Conservation (phyloP, 2,797 vertebrate genomes). For the Sardinella longiceps region DNA sequence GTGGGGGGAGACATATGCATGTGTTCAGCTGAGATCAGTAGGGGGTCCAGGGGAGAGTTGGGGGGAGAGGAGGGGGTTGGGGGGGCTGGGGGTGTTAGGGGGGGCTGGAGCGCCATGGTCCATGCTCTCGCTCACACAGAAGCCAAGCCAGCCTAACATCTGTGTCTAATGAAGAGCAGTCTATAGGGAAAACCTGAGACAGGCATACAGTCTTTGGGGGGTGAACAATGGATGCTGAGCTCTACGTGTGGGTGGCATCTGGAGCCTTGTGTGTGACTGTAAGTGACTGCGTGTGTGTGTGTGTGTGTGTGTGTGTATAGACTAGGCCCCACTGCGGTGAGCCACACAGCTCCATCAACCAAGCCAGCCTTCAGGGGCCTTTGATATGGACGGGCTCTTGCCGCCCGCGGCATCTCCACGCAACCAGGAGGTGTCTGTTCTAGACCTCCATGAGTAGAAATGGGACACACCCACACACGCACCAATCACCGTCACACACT, state of each 20-base stretch:
- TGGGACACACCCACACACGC: not conserved
- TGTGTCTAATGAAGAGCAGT: not conserved
- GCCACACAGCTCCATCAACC: slow-evolving; percentile 2
- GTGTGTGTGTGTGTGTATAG: not conserved
- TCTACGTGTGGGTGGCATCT: slow-evolving; percentile 56
- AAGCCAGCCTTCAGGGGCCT: not conserved
- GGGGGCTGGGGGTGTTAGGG: not conserved
- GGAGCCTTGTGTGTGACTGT: slow-evolving; percentile 26
- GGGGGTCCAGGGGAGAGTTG: not conserved
- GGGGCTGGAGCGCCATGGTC: slow-evolving; percentile 21
- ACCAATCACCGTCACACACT: not conserved
- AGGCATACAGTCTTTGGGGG: slow-evolving; percentile 24
- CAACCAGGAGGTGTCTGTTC: not conserved
- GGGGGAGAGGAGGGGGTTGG: slow-evolving; percentile 35
- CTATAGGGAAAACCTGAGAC: slow-evolving; percentile 5
- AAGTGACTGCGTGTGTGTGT: not conserved
- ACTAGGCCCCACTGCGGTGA: not conserved
- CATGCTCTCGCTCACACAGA: not conserved
- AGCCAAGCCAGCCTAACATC: slow-evolving; percentile 10
- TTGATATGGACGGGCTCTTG: not conserved
- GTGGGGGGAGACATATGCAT: slow-evolving; percentile 53
- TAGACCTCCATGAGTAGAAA: not conserved
- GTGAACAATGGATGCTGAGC: slow-evolving; percentile 48
- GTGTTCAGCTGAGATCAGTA: slow-evolving; percentile 5
- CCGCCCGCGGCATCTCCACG: not conserved